Base-by-base conservation (phyloP, 2,113 vertebrate species). In the Semicossyphus pulcher region DNA sequence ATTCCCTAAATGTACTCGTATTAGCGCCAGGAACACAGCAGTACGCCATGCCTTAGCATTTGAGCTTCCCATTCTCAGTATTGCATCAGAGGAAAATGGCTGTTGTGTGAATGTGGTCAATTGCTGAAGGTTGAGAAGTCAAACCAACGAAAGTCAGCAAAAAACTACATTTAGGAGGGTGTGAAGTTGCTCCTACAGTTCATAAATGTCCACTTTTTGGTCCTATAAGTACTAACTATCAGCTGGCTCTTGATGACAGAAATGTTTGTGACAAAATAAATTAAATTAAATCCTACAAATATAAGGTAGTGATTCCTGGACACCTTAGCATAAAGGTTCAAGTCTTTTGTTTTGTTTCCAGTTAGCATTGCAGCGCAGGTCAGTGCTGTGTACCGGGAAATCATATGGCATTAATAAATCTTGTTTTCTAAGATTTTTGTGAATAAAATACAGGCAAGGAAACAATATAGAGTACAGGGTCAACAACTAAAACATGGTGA, bases 381-480 rank as follows among this genome's bases (percentile, higher is more conserved):
- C 57, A 49, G 6, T 34, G 41, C 7, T 78, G 54, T 61, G 29
- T 56, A 56, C 18, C 12, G 26, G 23, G 14, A 28, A 54, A 32
- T 47, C 18, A 4, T 28, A 32, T 34, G 32, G 2, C 42, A 37
- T 34, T 49, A 16, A 66, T 29, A 73, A 29, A 42, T 39, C 14
- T 34, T 29, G 15, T 37, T 67, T 47, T 29, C 10, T 16, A 56
- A 10, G 18, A 23, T 44, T 6, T 42, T 71, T 7, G 10, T 29
- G 7, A 18, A 32, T 39, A 39, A 67, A 41, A 11, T 37, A n/a
- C 41, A 31, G 37, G 23, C 26, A 31, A 51, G 18, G 51, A 61
- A 69, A 48, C 42, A 57, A 62, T 9, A 28, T 48, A 37, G n/a
- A 52, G 20, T 61, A 66, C 52, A 65, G 56, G 45, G 68, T 58